Evolutionary conservation across 2,113 vertebrate genomes (phyloP).

Genomic region (Erythrolamprus reginae): DNA sequence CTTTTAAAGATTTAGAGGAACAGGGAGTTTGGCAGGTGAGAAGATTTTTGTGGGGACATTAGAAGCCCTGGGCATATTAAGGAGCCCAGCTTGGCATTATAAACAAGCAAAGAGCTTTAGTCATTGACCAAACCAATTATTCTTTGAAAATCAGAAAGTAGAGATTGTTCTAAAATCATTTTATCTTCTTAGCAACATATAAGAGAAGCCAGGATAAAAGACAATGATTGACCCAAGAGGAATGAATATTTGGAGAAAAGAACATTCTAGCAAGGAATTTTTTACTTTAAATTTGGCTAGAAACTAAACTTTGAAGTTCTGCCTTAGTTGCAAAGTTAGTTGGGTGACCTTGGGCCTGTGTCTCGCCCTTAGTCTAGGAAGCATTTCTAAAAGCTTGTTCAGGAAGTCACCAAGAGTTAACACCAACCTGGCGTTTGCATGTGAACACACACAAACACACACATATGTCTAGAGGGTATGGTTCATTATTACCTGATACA

Average conservation of each 20-base stretch:
- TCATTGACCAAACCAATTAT: not conserved
- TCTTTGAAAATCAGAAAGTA: not conserved
- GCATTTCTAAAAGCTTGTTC: not conserved
- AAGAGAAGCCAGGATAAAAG: not conserved
- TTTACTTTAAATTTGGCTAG: not conserved
- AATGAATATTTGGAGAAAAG: not conserved
- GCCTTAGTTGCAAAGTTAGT: not conserved
- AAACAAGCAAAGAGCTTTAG: too few relatives aligned
- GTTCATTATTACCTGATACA: not conserved
- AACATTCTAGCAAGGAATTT: not conserved
- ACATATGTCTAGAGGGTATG: not conserved
- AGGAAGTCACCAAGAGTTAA: not conserved
- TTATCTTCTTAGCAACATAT: not conserved
- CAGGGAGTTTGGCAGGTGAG: not conserved
- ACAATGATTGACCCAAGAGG: not conserved
- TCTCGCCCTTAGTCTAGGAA: not conserved
- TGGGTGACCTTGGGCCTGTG: not conserved
- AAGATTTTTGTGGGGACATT: not conserved
- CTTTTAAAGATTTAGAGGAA: not conserved
- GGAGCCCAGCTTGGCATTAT: not conserved
- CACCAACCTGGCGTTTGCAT: not conserved
- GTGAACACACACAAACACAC: not conserved
- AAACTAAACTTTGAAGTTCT: not conserved
- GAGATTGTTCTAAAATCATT: not conserved
- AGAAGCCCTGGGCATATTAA: not conserved